These are phyloP conservation scores for Escarpia spicata DNA, from an alignment of 2,888 invertebrate species.

Conservation along the genomic window DNA sequence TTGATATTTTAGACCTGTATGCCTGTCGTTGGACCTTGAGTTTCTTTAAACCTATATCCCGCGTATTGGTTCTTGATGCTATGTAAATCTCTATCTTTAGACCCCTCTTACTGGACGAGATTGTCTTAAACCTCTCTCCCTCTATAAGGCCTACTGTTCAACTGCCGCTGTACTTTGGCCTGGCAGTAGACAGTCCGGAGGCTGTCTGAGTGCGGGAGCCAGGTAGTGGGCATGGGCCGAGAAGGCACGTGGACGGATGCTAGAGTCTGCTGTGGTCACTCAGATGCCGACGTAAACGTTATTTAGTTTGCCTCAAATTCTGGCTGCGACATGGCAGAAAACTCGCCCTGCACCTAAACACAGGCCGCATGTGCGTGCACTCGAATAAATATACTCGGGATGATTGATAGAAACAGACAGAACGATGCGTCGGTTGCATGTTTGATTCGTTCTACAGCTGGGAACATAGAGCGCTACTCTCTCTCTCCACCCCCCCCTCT, in stretches of 20 bases:
- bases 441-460: background rate
- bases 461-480: no score
- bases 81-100: no score
- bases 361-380: background rate
- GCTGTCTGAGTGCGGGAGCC: background rate
- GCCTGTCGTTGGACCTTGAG: no score
- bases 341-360: background rate
- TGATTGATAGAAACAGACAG: slow-evolving; percentile 2
- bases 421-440: background rate
- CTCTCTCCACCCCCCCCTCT: no score
- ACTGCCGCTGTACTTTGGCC: no score
- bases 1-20: no score
- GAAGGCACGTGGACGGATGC: background rate
- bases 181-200: no score
- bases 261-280: background rate
- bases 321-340: background rate
- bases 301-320: background rate
- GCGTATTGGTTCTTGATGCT: no score
- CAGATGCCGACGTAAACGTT: background rate
- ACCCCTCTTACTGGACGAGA: no score
- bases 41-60: no score
- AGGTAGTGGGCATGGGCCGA: background rate
- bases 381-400: background rate
- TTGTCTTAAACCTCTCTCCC: no score
- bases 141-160: no score